Percentiles rank a stretch among this genome's conserved stretches.
phyloP scores from a whole-genome alignment of 2,888 invertebrate genomes.

The Lasioglossum malachurum region DNA sequence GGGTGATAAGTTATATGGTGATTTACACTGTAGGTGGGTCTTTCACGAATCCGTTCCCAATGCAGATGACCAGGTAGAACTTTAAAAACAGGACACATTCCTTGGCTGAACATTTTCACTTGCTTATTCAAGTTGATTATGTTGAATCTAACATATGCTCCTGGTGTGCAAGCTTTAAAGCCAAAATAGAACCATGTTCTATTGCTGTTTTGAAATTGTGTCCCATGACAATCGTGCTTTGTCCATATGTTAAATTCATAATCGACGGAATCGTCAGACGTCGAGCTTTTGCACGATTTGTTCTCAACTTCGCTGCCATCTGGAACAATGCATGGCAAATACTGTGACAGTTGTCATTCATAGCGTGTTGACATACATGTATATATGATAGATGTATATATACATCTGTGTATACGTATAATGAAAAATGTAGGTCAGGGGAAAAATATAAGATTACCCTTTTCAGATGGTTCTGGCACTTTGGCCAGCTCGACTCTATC shows the following conservation, averaged over 20 bases:
- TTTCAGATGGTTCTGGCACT: slow-evolving; percentile 73
- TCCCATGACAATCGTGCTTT: slow-evolving; percentile 94
- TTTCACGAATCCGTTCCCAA: slow-evolving; percentile 94
- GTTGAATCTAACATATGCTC: slow-evolving; percentile 90
- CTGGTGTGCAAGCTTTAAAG: slow-evolving; percentile 87
- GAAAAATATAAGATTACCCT: slow-evolving; percentile 77
- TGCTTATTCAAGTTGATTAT: slow-evolving; percentile 95
- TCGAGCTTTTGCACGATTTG: slow-evolving; percentile 68
- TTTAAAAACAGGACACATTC: slow-evolving; percentile 93
- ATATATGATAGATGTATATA: background rate
- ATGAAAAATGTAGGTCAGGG: slow-evolving; percentile 11
- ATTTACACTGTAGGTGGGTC: slow-evolving; percentile 91
- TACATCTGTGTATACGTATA: background rate
- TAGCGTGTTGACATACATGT: background rate
- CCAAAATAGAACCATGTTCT: slow-evolving; percentile 98
- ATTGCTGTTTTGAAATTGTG: slow-evolving; percentile 95
- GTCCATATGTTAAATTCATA: slow-evolving; percentile 97
- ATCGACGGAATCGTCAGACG: slow-evolving; percentile 83
- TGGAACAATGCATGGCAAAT: slow-evolving; percentile 15
- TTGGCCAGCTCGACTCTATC: slow-evolving; percentile 91
- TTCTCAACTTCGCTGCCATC: slow-evolving; percentile 71
- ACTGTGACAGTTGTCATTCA: background rate
- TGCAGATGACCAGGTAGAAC: slow-evolving; percentile 91
- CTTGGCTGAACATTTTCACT: slow-evolving; percentile 95
- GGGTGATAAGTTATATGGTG: background rate